Base-by-base conservation (phyloP, 2,797 vertebrate genomes). In the Falco rusticolus region DNA sequence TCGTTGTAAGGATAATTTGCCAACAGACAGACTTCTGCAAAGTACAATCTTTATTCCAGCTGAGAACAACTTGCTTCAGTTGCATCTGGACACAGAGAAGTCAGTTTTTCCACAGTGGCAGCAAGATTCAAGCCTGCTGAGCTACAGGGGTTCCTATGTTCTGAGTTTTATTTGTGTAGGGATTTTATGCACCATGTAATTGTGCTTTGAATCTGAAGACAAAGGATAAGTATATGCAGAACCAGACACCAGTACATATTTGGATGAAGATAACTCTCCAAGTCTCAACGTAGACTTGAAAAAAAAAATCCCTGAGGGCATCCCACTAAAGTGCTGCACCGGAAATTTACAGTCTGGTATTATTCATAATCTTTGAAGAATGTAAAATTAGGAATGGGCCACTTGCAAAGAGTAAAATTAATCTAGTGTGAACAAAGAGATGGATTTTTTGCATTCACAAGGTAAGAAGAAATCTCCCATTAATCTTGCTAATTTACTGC, bases 401-500 rank as follows among this genome's bases (percentile, higher is more conserved):
- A 76, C 71, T 88, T 93, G 34, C 9, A 54, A 78, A 78, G n/a
- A 78, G 15, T 53, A 69, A 93, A 94, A 86, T 69, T 69, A 91
- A 89, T 88, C 43, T 92, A 75, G 18, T 86, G 69, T 86, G 78
- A 96, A 94, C 11, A 61, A 71, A 94, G 31, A 69, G 47, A 87
- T 89, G 16, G 43, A 84, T 93, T 84, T 92, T 85, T 65, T 45
- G 17, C 39, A 16, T 89, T 95, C 69, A 89, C 41, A 64, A 86
- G 43, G 39, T 76, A 92, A 90, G 71, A 95, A 71, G 60, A 85
- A 87, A 70, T 54, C 39, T 92, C 25, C 33, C 39, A 81, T 94
- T 88, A 71, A 76, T 96, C 66, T 85, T 91, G 19, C 57, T 91
- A 90, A 91, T 93, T 96, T 95, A 88, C 54, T 86, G 59, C 61